These are phyloP conservation scores for Drosophila nigromelanica DNA, from an alignment of 1,140 invertebrate genomes.

Conservation along the genomic window DNA sequence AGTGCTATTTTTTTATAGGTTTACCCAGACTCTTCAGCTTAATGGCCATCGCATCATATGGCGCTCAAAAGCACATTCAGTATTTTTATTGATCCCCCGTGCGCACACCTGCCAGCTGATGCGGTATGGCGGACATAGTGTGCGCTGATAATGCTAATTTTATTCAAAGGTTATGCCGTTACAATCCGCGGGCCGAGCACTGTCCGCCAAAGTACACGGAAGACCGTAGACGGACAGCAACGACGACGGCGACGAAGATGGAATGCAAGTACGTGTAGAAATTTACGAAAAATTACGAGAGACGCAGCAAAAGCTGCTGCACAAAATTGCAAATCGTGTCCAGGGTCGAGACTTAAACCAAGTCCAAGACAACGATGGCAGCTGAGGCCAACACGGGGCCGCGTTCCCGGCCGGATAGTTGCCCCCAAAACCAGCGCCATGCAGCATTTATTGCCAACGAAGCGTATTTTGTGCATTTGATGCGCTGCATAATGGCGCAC, in stretches of 20 bases:
- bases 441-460: constrained; percentile 82
- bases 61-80: constrained; percentile 56
- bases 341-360: constrained; percentile 40
- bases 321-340: constrained; percentile 70
- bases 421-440: constrained; percentile 54
- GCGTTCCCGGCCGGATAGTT: constrained; percentile 5
- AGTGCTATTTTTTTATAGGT: not conserved
- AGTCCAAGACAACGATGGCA: constrained; percentile 27
- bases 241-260: constrained; percentile 65
- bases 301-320: constrained; percentile 49
- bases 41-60: constrained; percentile 60
- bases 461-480: constrained; percentile 82
- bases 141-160: constrained; percentile 73
- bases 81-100: constrained; percentile 64
- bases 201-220: constrained; percentile 1
- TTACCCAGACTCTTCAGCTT: constrained; percentile 18
- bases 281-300: constrained; percentile 79
- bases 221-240: constrained; percentile 26
- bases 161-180: constrained; percentile 77
- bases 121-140: constrained; percentile 41
- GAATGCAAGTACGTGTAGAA: constrained; percentile 80
- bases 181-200: constrained; percentile 49
- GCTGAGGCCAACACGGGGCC: constrained; percentile 37
- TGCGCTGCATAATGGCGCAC: constrained; percentile 78
- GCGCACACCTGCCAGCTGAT: constrained; percentile 37